Percentiles rank a stretch among this genome's conserved stretches.
Evolutionary conservation across 2,797 vertebrate genomes (phyloP).

Genomic region (Emys orbicularis): DNA sequence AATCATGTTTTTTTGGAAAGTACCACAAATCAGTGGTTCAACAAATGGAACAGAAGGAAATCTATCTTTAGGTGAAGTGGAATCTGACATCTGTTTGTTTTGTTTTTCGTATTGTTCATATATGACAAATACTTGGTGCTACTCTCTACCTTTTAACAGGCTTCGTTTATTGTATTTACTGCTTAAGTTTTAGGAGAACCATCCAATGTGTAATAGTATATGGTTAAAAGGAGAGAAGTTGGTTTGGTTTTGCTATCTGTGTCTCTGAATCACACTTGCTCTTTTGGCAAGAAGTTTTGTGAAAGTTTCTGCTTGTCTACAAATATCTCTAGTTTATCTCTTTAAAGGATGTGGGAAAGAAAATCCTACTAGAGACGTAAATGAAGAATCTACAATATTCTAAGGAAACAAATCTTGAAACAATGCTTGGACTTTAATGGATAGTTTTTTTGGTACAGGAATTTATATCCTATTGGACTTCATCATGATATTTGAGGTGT

Average conservation of each 20-base stretch:
- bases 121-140: background rate
- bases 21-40: background rate
- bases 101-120: background rate
- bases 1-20: background rate
- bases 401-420: background rate
- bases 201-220: background rate
- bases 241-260: background rate
- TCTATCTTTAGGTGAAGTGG: background rate
- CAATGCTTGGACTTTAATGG: background rate
- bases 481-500: background rate
- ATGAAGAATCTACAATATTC: background rate
- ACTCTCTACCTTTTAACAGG: background rate
- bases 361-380: background rate
- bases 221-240: background rate
- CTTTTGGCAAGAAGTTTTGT: conserved; percentile 7
- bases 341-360: conserved; percentile 4
- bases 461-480: background rate
- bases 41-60: background rate
- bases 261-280: background rate
- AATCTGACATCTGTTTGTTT: background rate
- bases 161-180: background rate
- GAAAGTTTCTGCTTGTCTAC: background rate
- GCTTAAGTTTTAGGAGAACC: background rate
- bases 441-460: background rate
- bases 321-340: background rate